Conservation (phyloP, 2,113 vertebrate genomes). For the Callospermophilus lateralis region DNA sequence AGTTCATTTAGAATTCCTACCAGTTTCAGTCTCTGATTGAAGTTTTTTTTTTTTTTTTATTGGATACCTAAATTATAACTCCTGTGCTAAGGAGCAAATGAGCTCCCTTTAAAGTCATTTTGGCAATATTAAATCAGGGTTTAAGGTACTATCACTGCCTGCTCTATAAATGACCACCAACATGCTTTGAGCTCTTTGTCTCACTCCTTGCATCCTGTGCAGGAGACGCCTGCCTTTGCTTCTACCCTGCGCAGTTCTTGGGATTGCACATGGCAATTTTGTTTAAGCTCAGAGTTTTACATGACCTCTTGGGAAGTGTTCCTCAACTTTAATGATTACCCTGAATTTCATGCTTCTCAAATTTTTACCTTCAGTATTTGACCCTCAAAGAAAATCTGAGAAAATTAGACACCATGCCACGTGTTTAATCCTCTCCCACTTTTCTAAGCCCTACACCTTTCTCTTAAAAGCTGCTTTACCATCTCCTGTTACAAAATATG, state of each 20-base stretch:
- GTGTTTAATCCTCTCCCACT: background rate
- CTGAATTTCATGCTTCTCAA: background rate
- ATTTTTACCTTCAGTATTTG: background rate
- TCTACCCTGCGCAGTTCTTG: accelerated
- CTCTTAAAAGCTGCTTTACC: background rate
- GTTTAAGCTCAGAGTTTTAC: background rate
- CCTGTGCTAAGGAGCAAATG: background rate
- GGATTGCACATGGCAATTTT: background rate
- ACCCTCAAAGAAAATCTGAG: background rate
- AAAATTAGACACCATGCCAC: background rate
- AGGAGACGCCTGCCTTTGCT: accelerated
- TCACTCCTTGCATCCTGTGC: background rate
- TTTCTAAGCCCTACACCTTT: background rate
- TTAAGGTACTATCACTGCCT: background rate
- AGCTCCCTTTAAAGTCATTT: background rate
- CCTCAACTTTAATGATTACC: background rate
- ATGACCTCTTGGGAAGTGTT: background rate
- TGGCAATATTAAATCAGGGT: background rate
- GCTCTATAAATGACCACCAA: background rate
- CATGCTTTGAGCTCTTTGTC: background rate
- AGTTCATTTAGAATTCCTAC: background rate
- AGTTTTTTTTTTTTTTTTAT: background rate
- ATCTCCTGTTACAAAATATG: background rate
- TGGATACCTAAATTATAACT: background rate
- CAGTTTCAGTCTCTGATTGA: background rate